Percentiles rank a stretch among this genome's conserved stretches.
phyloP scores from a whole-genome alignment of 2,113 vertebrate genomes.

The Anoplopoma fimbria region DNA sequence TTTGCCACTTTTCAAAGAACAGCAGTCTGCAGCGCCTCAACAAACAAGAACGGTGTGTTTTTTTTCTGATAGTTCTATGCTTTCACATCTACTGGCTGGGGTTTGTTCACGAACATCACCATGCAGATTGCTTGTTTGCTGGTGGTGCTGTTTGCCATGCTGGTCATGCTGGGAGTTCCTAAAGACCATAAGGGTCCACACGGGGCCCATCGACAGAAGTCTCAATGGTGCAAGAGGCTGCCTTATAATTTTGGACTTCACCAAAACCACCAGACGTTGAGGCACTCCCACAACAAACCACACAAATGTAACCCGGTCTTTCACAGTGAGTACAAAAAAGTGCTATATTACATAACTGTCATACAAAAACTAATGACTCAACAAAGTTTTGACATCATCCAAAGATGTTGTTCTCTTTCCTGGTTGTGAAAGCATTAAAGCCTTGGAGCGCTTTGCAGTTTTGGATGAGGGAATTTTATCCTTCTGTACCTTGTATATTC shows the following conservation, averaged over 20 bases:
- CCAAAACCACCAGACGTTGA: conserved; percentile 40
- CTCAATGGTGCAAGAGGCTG: conserved; percentile 68
- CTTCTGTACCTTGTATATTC: conserved; percentile 38
- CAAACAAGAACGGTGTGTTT: not conserved
- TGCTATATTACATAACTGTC: not conserved
- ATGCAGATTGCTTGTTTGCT: conserved; percentile 69
- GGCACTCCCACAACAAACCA: conserved; percentile 58
- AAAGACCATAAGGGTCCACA: conserved; percentile 61
- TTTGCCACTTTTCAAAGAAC: conserved; percentile 34
- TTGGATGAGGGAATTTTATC: not conserved
- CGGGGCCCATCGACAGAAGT: conserved; percentile 34
- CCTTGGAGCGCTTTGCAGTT: conserved; percentile 13
- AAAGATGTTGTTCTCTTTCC: conserved; percentile 19
- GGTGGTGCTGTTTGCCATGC: conserved; percentile 67
- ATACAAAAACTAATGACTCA: conserved; percentile 14
- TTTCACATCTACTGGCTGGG: not conserved
- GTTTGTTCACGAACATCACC: not conserved
- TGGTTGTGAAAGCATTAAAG: conserved; percentile 32
- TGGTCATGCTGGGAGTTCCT: conserved; percentile 73
- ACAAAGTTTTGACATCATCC: conserved; percentile 4
- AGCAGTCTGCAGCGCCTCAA: not conserved
- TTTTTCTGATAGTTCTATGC: conserved; percentile 4
- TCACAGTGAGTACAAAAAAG: conserved; percentile 78
- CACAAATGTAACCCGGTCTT: conserved; percentile 69
- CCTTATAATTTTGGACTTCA: conserved; percentile 42